Conservation (phyloP, 2,113 vertebrate genomes). For the Cryptoleucopteryx plumbea region DNA sequence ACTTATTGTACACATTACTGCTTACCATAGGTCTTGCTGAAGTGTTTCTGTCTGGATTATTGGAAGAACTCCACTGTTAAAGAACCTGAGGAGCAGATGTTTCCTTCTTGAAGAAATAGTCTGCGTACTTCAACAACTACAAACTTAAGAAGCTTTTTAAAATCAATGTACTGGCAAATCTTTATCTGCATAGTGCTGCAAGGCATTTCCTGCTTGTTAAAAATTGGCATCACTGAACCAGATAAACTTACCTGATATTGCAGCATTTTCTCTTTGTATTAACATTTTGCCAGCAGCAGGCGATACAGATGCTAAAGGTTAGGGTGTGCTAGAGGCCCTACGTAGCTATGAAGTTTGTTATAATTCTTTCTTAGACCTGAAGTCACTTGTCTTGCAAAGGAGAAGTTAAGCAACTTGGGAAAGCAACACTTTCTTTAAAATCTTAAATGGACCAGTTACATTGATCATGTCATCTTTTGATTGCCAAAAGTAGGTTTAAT, state of each 20-base stretch:
- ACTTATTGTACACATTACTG: background rate
- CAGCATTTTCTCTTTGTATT: slow-evolving; percentile 15
- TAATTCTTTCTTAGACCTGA: slow-evolving; percentile 34
- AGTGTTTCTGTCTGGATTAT: background rate
- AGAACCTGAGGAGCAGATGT: background rate
- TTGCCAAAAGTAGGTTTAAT: background rate
- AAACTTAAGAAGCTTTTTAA: background rate
- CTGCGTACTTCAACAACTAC: background rate
- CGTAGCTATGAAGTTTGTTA: slow-evolving; percentile 16
- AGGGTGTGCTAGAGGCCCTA: slow-evolving; percentile 13
- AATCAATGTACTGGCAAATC: background rate
- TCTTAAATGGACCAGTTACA: slow-evolving; percentile 17
- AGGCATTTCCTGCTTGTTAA: slow-evolving; percentile 22
- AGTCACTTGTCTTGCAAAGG: slow-evolving; percentile 31
- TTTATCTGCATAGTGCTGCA: background rate
- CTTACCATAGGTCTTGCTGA: background rate
- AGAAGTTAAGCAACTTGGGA: slow-evolving; percentile 32
- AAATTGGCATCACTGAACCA: background rate
- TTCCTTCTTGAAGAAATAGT: background rate
- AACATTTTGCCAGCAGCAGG: slow-evolving; percentile 42
- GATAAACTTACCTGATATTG: slow-evolving; percentile 10
- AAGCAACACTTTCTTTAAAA: slow-evolving; percentile 36
- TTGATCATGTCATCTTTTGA: background rate
- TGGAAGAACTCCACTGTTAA: background rate
- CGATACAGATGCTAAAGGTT: slow-evolving; percentile 20